Conservation (phyloP, 2,113 vertebrate species). For the Oophaga pumilio region DNA sequence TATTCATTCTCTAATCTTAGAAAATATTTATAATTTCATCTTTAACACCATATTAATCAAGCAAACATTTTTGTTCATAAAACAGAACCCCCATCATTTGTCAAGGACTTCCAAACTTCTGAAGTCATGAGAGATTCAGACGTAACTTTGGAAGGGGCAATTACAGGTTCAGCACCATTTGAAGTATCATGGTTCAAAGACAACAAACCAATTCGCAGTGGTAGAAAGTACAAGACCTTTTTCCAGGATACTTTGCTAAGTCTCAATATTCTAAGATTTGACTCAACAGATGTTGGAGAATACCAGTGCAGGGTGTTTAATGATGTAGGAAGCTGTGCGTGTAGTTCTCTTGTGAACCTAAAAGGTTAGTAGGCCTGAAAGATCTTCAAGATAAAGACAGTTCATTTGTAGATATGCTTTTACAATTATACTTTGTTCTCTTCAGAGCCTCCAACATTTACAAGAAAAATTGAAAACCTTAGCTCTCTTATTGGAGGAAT, state of each 20-base stretch:
- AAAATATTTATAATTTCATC: not conserved
- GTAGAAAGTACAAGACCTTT: constrained; percentile 87
- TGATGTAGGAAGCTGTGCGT: constrained; percentile 85
- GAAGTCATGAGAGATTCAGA: constrained; percentile 93
- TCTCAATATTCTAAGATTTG: constrained; percentile 86
- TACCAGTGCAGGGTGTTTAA: constrained; percentile 92
- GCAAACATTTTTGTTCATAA: constrained; percentile 62
- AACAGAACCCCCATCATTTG: constrained; percentile 89
- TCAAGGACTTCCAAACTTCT: constrained; percentile 84
- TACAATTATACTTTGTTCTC: constrained; percentile 61
- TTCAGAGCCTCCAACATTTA: constrained; percentile 90
- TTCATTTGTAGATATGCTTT: constrained; percentile 5
- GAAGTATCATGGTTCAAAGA: constrained; percentile 90
- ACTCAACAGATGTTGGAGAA: constrained; percentile 81
- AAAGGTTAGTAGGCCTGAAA: constrained; percentile 84
- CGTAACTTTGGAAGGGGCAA: constrained; percentile 83
- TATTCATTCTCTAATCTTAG: not conserved
- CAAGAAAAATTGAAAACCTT: constrained; percentile 87
- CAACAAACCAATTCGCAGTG: constrained; percentile 82
- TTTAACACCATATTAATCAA: constrained; percentile 59
- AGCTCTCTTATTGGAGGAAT: constrained; percentile 83
- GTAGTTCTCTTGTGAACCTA: constrained; percentile 81
- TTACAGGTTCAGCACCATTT: constrained; percentile 88
- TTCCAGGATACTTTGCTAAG: constrained; percentile 81
- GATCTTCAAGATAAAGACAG: constrained; percentile 13